Percentiles rank a stretch among this genome's conserved stretches.
phyloP scores from a whole-genome alignment of 2,113 vertebrate species.

The Leptobrachium ailaonicum region DNA sequence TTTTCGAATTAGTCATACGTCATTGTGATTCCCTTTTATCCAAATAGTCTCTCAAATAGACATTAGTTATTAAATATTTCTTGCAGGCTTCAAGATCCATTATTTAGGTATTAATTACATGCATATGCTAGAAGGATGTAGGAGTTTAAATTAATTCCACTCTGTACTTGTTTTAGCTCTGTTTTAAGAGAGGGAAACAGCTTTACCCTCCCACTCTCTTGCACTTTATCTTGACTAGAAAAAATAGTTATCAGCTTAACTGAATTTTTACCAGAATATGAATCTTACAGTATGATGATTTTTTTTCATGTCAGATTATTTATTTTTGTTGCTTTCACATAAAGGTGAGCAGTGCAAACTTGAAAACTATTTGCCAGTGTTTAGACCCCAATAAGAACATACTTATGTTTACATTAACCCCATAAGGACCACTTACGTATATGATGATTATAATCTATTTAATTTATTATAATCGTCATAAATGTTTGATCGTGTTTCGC shows the following conservation, averaged over 20 bases:
- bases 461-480: too few relatives aligned
- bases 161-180: slow-evolving; percentile 3
- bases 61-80: slow-evolving; percentile 2
- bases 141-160: slow-evolving; percentile 23
- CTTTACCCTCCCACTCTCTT: slow-evolving; percentile 1
- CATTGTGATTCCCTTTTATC: not conserved
- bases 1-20: too few relatives aligned
- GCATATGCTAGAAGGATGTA: slow-evolving; percentile 14
- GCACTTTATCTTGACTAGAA: slow-evolving; percentile 6
- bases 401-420: too few relatives aligned
- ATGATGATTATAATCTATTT: too few relatives aligned
- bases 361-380: too few relatives aligned
- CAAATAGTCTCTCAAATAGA: slow-evolving; percentile 7
- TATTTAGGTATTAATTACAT: slow-evolving; percentile 33
- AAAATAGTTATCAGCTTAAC: not conserved
- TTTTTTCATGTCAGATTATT: too few relatives aligned
- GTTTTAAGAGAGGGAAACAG: slow-evolving; percentile 3
- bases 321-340: too few relatives aligned
- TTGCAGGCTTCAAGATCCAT: slow-evolving; percentile 8
- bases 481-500: too few relatives aligned
- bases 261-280: not conserved
- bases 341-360: too few relatives aligned
- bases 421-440: too few relatives aligned
- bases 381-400: too few relatives aligned
- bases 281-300: not conserved